phyloP scores from a whole-genome alignment of 2,888 invertebrate genomes.

The Sarcophaga caerulescens region DNA sequence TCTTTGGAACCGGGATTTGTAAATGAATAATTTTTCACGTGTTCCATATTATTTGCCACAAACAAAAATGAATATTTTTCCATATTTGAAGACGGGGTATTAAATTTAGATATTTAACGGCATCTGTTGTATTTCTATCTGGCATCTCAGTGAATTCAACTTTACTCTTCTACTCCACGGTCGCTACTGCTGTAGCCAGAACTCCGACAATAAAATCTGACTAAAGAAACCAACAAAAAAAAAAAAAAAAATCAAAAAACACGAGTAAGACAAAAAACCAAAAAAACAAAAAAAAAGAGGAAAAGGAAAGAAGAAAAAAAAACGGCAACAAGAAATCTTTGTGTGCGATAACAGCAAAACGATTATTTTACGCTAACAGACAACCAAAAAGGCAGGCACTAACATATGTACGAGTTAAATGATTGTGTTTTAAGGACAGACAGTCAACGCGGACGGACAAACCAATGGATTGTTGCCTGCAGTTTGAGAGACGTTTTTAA shows the following conservation, averaged over 20 bases:
- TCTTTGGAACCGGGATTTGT: too few species aligned
- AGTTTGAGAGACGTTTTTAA: slow-evolving; percentile 26
- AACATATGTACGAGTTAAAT: slow-evolving; percentile 59
- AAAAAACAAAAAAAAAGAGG: slow-evolving; percentile 34
- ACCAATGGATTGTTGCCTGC: slow-evolving; percentile 43
- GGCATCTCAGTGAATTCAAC: too few species aligned
- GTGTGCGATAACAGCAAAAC: slow-evolving; percentile 68
- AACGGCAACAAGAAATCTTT: slow-evolving; percentile 64
- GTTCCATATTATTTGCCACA: too few species aligned
- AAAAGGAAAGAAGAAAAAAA: slow-evolving; percentile 13
- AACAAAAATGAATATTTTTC: too few species aligned
- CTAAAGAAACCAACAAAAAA: too few species aligned
- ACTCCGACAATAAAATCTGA: not conserved
- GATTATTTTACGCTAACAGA: slow-evolving; percentile 69
- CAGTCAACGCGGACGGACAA: not conserved
- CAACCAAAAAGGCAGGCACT: slow-evolving; percentile 63
- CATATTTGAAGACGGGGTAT: too few species aligned
- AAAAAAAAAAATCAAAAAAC: too few species aligned
- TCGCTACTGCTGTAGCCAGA: too few species aligned
- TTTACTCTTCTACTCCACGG: too few species aligned
- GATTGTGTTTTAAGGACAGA: slow-evolving; percentile 31
- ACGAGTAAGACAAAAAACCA: not conserved
- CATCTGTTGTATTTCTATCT: too few species aligned
- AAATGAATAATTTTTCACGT: too few species aligned
- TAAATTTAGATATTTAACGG: too few species aligned